Evolutionary conservation across 2,797 vertebrate species (phyloP).

Genomic region (Periparus ater): DNA sequence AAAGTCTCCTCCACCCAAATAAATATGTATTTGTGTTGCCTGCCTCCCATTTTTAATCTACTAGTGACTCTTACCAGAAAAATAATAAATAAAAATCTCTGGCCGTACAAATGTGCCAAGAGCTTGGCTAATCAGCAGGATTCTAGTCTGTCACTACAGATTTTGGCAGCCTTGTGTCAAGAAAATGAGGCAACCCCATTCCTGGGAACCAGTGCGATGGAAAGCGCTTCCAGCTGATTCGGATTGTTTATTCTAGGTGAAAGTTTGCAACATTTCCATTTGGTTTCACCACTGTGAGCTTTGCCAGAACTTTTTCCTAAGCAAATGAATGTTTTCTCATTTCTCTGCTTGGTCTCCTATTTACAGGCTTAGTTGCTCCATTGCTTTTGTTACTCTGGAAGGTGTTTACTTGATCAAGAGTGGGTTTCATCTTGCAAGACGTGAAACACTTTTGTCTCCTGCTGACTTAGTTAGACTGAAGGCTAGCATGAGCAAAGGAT

Average conservation of each 20-base stretch:
- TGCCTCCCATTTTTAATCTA: constrained; percentile 20
- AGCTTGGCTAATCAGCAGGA: constrained; percentile 25
- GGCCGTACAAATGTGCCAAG: background rate
- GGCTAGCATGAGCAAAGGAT: background rate
- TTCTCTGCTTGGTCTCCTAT: constrained; percentile 26
- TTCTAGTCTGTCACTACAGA: constrained; percentile 36
- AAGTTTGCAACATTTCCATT: constrained; percentile 67
- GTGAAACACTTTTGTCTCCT: background rate
- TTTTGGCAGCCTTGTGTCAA: constrained; percentile 43
- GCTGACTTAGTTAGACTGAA: background rate
- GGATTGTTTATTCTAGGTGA: constrained; percentile 63
- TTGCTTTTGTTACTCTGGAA: constrained; percentile 7
- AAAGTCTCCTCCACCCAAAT: constrained; percentile 50
- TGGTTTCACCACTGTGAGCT: constrained; percentile 48
- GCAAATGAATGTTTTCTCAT: constrained; percentile 13
- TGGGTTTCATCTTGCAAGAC: background rate
- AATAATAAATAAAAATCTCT: constrained; percentile 23
- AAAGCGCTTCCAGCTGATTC: constrained; percentile 54
- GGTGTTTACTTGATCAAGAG: constrained; percentile 6
- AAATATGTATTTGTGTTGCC: constrained; percentile 18
- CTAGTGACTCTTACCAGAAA: constrained; percentile 17
- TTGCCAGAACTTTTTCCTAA: constrained; percentile 39
- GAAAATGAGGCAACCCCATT: constrained; percentile 54
- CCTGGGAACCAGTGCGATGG: constrained; percentile 49
- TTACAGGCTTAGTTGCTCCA: background rate